Conservation (phyloP, 2,888 invertebrate species). For the Dryococelus australis region DNA sequence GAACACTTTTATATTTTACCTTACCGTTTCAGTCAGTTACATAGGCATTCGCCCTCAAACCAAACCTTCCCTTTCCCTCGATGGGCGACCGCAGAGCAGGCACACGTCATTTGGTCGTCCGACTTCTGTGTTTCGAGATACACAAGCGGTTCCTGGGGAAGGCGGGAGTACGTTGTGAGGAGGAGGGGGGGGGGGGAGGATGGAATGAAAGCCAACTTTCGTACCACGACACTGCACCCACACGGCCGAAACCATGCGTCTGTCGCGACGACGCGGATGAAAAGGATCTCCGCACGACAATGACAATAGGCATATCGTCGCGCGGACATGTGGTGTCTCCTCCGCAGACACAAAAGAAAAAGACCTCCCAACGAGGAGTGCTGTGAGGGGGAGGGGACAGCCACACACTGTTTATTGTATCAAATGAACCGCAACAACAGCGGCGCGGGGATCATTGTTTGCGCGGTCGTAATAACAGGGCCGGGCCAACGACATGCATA, state of each 20-base stretch:
- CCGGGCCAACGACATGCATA: not conserved
- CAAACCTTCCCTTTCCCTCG: no score
- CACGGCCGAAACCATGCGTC: not conserved
- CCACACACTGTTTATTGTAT: conserved; percentile 24
- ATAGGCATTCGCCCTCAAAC: no score
- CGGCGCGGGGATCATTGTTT: not conserved
- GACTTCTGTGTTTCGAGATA: no score
- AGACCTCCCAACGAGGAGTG: no score
- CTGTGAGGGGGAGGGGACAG: not conserved
- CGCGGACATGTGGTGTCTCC: not conserved
- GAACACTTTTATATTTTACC: no score
- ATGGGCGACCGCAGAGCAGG: no score
- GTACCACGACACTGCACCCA: not conserved
- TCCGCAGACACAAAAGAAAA: not conserved
- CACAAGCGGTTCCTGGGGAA: no score
- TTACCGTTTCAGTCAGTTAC: no score
- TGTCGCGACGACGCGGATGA: not conserved
- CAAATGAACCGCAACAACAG: conserved; percentile 23
- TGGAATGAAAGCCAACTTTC: no score
- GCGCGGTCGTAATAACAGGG: not conserved
- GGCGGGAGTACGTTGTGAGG: no score
- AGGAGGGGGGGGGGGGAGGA: no score
- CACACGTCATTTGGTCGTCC: no score
- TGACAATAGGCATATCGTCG: not conserved
- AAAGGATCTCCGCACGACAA: not conserved